phyloP scores from a whole-genome alignment of 1,140 invertebrate genomes.

The Diploscapter pachys region DNA sequence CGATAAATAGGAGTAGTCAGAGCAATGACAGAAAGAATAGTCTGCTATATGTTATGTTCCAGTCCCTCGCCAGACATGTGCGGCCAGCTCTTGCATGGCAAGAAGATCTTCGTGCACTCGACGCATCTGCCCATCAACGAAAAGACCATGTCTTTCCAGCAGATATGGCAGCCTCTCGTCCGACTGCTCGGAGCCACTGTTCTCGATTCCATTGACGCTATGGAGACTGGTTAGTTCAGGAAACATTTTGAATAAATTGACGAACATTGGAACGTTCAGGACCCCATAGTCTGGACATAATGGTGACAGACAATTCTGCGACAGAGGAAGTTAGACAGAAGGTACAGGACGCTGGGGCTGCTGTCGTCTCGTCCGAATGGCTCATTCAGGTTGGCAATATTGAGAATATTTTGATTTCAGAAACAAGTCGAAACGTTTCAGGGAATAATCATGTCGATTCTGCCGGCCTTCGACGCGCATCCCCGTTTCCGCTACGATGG shows the following conservation, averaged over 20 bases:
- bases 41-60: not conserved
- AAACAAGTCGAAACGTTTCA: slow-evolving; percentile 27
- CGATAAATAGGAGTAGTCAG: slow-evolving; percentile 9
- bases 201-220: slow-evolving; percentile 14
- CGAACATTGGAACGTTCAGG: slow-evolving; percentile 22
- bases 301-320: slow-evolving; percentile 43
- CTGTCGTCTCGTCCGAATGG: slow-evolving; percentile 50
- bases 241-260: slow-evolving; percentile 22
- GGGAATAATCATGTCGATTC: slow-evolving; percentile 43
- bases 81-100: slow-evolving; percentile 5
- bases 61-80: slow-evolving; percentile 9
- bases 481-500: slow-evolving; percentile 1
- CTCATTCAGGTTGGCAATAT: slow-evolving; percentile 43
- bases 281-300: slow-evolving; percentile 39
- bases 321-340: slow-evolving; percentile 28
- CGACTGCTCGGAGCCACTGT: slow-evolving; percentile 44
- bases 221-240: not conserved
- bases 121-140: slow-evolving; percentile 16
- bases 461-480: slow-evolving; percentile 24
- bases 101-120: slow-evolving; percentile 14
- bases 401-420: slow-evolving; percentile 3
- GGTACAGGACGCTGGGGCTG: slow-evolving; percentile 21
- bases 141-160: slow-evolving; percentile 38
- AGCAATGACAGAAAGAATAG: not conserved
- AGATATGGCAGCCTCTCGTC: slow-evolving; percentile 50